A percentile compares a stretch with the other conserved stretches of the same genome.
Evolutionary conservation across 2,888 invertebrate species (phyloP).

Genomic region (Hanleya hanleyi): DNA sequence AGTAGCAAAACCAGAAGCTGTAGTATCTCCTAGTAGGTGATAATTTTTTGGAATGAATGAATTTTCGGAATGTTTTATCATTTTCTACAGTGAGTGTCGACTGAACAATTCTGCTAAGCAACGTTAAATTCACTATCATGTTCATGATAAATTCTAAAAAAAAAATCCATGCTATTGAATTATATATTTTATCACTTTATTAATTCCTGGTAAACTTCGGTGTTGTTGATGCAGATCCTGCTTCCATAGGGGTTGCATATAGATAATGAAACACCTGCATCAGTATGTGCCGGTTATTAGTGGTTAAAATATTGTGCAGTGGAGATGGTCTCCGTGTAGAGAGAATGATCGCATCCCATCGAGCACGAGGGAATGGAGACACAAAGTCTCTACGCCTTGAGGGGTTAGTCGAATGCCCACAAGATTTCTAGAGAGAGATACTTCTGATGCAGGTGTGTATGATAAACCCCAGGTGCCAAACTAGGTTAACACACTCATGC

Average conservation of each 20-base stretch:
- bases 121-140: no score
- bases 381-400: background rate
- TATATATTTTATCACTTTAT: background rate
- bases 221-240: background rate
- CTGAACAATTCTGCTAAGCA: no score
- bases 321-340: background rate
- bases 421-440: background rate
- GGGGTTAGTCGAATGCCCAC: no score
- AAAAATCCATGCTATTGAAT: no score
- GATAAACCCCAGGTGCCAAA: background rate
- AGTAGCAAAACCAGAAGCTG: no score
- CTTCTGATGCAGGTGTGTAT: background rate
- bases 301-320: background rate
- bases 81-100: no score
- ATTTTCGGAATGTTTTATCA: no score
- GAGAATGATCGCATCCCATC: background rate
- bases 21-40: no score
- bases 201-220: background rate
- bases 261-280: background rate
- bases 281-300: background rate
- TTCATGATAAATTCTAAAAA: no score
- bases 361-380: background rate
- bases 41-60: no score
- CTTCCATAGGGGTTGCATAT: background rate
- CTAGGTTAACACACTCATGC: no score